Conservation (phyloP, 1,140 invertebrate genomes). For the Trichoplusia ni region DNA sequence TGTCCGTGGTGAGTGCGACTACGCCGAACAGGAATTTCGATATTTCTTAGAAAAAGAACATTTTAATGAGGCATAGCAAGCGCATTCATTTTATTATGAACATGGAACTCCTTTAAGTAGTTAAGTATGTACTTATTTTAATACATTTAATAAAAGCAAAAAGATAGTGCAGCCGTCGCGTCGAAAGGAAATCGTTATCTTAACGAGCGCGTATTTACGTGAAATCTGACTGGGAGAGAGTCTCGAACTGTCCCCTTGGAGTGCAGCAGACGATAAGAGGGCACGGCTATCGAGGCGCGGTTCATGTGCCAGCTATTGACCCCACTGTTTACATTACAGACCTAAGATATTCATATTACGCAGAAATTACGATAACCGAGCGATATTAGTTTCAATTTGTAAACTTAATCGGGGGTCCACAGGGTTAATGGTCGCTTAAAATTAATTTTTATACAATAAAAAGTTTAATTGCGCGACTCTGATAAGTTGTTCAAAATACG, state of each 20-base stretch:
- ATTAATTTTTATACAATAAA: slow-evolving; percentile 48
- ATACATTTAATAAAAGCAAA: slow-evolving; percentile 66
- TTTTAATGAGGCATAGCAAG: slow-evolving; percentile 15
- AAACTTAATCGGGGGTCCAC: slow-evolving; percentile 25
- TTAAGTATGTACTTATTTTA: slow-evolving; percentile 43
- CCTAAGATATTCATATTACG: slow-evolving; percentile 47
- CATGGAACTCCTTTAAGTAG: slow-evolving; percentile 61
- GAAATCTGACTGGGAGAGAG: slow-evolving; percentile 65
- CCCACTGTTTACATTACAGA: slow-evolving; percentile 66
- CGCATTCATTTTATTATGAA: slow-evolving; percentile 29
- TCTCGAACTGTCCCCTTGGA: slow-evolving; percentile 59
- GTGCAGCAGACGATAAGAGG: slow-evolving; percentile 66
- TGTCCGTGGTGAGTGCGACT: too few relatives aligned
- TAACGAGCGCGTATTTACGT: slow-evolving; percentile 75
- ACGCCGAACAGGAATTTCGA: slow-evolving; percentile 37
- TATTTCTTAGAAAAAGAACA: slow-evolving; percentile 26
- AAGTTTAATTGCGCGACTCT: slow-evolving; percentile 33
- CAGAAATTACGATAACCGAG: slow-evolving; percentile 55
- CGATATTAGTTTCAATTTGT: slow-evolving; percentile 34
- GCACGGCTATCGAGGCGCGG: slow-evolving; percentile 56
- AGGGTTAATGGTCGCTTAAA: slow-evolving; percentile 46
- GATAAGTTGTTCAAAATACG: slow-evolving; percentile 31
- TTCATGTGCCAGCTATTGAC: slow-evolving; percentile 78
- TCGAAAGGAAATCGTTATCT: slow-evolving; percentile 77
- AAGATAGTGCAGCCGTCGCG: slow-evolving; percentile 54